A percentile compares a stretch with the other conserved stretches of the same genome.
phyloP scores from a whole-genome alignment of 2,888 invertebrate species.

The Carterocephalus palaemon region DNA sequence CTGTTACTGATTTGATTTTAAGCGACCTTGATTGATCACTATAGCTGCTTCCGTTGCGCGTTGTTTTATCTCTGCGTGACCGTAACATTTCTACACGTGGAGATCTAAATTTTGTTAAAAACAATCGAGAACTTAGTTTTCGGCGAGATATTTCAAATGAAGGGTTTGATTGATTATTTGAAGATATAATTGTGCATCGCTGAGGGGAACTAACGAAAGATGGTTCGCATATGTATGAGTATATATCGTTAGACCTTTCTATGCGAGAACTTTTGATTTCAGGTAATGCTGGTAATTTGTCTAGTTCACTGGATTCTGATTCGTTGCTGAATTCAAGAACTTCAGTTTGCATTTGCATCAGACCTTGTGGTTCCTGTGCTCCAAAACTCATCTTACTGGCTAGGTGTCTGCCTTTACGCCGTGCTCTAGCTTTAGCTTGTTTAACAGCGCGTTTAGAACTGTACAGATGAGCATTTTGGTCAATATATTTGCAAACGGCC shows the following conservation, averaged over 20 bases:
- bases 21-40: constrained; percentile 36
- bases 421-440: constrained; percentile 54
- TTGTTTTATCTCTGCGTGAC: constrained; percentile 31
- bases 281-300: constrained; percentile 48
- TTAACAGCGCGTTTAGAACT: constrained; percentile 49
- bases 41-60: constrained; percentile 10
- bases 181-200: constrained; percentile 48
- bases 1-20: constrained; percentile 47
- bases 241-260: constrained; percentile 40
- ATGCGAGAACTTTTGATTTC: constrained; percentile 40
- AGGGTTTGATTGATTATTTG: constrained; percentile 41
- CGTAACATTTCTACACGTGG: constrained; percentile 38
- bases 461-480: constrained; percentile 51
- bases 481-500: constrained; percentile 60
- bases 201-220: constrained; percentile 55
- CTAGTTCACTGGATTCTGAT: constrained; percentile 39
- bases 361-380: constrained; percentile 55
- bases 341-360: constrained; percentile 42
- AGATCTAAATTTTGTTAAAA: constrained; percentile 41
- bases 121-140: constrained; percentile 49
- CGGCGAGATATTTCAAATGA: constrained; percentile 51
- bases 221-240: constrained; percentile 54
- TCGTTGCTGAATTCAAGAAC: constrained; percentile 30
- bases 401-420: constrained; percentile 45
- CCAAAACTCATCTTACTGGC: constrained; percentile 47